Evolutionary conservation across 2,888 invertebrate species (phyloP), one percentile per base, ranked within the genome.

Genomic region (Onchidella celtica): DNA sequence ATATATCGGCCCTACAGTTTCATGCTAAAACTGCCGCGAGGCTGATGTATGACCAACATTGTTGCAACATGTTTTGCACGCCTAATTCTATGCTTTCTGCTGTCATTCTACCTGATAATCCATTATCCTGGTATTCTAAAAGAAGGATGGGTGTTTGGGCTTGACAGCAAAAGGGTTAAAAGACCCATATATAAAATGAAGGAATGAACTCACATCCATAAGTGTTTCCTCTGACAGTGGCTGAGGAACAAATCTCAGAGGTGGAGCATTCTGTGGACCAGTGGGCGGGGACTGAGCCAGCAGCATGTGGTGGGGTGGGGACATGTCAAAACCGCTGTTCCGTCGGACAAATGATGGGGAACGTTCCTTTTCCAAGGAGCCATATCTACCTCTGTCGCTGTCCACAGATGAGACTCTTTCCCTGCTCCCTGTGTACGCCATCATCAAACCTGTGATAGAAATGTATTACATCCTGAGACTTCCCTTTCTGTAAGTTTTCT

Each of bases 181-280:
- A n/a, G n/a, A n/a, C n/a, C n/a, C n/a, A n/a, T n/a, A n/a, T n/a
- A n/a, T n/a, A n/a, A n/a, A n/a, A n/a, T n/a, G n/a, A n/a, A n/a
- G n/a, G n/a, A 17, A 17, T 47, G 9, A 27, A 87, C 94, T 93
- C 90, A 96, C 96, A 92, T 98, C 98, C 90, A 99, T 95, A 70
- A 99, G 95, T 24, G 98, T 98, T 94, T 99, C 99, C 94, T 98
- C 98, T 78, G 97, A 97, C 89, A 99, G 94, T 93, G 98, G 98
- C 21, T 98, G 98, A 27, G 98, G 96, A 91, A 97, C 96, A 94
- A 97, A 97, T 3, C 74, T 47, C 87, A 95, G 95, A 85, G 96
- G 94, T 29, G 95, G 95, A 14, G 92, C 93, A 72, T 94, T 93
- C 87, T 88, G 86, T 1, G 85, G 78, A 2, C 59, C 61, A 1